A percentile compares a stretch with the other conserved stretches of the same genome.
phyloP scores from a whole-genome alignment of 2,113 vertebrate genomes.

The Poicephalus gulielmi region DNA sequence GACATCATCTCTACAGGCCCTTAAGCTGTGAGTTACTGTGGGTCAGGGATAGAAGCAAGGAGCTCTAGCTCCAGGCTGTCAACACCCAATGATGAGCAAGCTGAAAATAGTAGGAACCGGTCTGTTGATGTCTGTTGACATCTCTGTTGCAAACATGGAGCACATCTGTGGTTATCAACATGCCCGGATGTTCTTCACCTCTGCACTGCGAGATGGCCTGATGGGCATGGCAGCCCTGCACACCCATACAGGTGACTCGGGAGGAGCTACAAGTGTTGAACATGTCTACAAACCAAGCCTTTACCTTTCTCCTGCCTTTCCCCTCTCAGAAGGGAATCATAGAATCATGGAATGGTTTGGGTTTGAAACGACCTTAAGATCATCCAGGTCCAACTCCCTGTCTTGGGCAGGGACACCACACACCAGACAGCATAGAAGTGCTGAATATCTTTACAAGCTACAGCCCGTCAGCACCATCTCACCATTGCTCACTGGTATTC shows the following conservation, averaged over 20 bases:
- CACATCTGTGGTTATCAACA: neutral
- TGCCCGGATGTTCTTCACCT: neutral
- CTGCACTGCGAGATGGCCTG: neutral
- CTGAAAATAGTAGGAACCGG: neutral
- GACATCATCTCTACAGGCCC: neutral
- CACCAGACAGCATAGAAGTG: neutral
- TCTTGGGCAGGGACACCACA: neutral
- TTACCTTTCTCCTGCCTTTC: neutral
- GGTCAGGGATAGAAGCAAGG: neutral
- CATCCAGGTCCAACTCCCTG: neutral
- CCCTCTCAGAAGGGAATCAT: neutral
- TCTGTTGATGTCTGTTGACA: neutral
- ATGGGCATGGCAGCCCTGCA: neutral
- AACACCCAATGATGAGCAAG: neutral
- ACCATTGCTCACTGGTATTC: neutral
- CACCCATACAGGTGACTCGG: accelerated
- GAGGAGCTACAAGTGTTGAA: neutral
- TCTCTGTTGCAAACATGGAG: neutral
- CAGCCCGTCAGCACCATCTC: neutral
- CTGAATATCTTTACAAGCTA: neutral
- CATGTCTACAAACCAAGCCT: neutral
- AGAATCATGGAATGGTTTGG: neutral
- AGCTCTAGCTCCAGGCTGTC: neutral
- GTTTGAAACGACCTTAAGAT: neutral
- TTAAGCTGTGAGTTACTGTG: neutral